Conservation (phyloP, 2,888 invertebrate genomes). For the Magallana nippona region DNA sequence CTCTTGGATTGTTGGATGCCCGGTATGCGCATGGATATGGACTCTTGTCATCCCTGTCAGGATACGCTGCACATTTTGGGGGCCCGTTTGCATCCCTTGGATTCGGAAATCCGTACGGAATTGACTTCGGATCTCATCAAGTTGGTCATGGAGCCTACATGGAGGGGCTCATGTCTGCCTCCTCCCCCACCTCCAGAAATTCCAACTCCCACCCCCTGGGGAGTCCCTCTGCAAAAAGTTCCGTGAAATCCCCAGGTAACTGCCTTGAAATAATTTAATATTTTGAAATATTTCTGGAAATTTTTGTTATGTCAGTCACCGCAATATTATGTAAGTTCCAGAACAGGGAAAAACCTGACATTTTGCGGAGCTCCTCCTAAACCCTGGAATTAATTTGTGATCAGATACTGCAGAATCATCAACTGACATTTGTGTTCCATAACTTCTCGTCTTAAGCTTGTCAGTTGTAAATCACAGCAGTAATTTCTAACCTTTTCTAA, state of each 20-base stretch:
- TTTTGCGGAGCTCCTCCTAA: not conserved
- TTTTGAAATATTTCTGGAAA: not conserved
- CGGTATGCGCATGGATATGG: conserved; percentile 52
- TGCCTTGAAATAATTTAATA: not conserved
- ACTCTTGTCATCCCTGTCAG: conserved; percentile 47
- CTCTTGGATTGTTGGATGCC: conserved; percentile 44
- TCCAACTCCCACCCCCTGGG: conserved; percentile 38
- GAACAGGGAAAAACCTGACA: not conserved
- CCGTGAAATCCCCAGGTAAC: conserved; percentile 46
- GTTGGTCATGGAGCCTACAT: conserved; percentile 45
- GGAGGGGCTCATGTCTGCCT: conserved; percentile 47
- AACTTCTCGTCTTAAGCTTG: conserved; percentile 4
- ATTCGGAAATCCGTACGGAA: conserved; percentile 47
- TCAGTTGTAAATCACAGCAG: conserved; percentile 12
- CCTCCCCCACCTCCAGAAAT: conserved; percentile 48
- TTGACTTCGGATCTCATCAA: conserved; percentile 47
- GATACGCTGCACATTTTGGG: conserved; percentile 51
- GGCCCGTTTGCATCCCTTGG: conserved; percentile 50
- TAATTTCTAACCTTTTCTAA: conserved; percentile 5
- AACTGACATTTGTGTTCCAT: conserved; percentile 9
- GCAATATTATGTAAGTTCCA: not conserved
- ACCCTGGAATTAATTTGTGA: not conserved
- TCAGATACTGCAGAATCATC: not conserved
- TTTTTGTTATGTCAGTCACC: not conserved
- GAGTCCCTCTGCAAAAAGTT: conserved; percentile 40